Evolutionary conservation across 2,113 vertebrate species (phyloP), one percentile per base, ranked within the genome.

Genomic region (Pardalotus punctatus): DNA sequence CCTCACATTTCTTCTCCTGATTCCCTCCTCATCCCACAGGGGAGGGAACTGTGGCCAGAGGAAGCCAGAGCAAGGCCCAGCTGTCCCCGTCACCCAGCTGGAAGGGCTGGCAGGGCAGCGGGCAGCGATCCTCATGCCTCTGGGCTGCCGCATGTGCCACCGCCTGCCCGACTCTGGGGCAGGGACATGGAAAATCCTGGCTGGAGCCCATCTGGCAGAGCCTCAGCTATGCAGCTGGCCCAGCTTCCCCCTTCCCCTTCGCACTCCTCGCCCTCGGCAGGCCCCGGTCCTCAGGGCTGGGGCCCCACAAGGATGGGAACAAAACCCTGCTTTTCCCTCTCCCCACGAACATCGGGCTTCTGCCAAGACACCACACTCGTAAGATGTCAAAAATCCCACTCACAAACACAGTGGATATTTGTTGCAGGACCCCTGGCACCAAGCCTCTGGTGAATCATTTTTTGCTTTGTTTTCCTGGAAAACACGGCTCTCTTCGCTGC

Each of bases 101-200:
- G 62, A 3, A 60, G 62, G 20, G 42, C 70, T 6, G 36, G 60
- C 51, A 57, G 76, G 56, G 51, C 6, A 28, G n/a, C 1, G 0
- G 61, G 29, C 67, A 33, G 65, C 0, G 1, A 43, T 21, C 67
- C 69, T 76, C 3, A 0, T 1, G 0, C 22, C 38, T 48, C n/a
- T 0, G 2, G 22, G n/a, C 45, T 25, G 47, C 57, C 5, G 0
- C 78, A 29, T 0, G 5, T 47, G 78, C n/a, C 45, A 3, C 45
- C 50, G 15, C 5, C 61, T 13, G 45, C 24, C 42, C 5, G 0
- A 28, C 70, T 47, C 11, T 2, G 0, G 28, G 10, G 20, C 19
- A 38, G 38, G 35, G n/a, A 36, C 35, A 0, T 0, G 1, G 29
- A 5, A n/a, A 42, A 11, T 16, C 57, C 57, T 24, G 81, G 29